Evolutionary conservation across 2,797 vertebrate genomes (phyloP), one percentile per base, ranked within the genome.

Genomic region (Phrynocephalus vlangalii): DNA sequence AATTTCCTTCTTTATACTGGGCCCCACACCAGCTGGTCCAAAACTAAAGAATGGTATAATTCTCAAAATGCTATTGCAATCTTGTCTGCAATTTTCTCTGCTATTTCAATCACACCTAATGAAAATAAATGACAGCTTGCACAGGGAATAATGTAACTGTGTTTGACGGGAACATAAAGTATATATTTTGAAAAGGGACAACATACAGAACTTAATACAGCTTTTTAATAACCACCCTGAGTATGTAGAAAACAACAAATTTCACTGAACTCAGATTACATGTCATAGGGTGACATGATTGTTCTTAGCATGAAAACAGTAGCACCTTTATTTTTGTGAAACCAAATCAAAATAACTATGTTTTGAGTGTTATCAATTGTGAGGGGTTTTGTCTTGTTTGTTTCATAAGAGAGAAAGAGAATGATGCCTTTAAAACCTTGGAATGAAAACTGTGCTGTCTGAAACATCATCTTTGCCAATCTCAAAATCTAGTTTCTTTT

Each of bases 301-400:
- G 9, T 63, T 33, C 30, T 63, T n/a, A 48, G 63, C 18, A 1
- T 38, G n/a, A 85, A 68, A 87, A 92, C 84, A 90, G 66, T 73
- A 90, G 89, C 90, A 63, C 3, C 76, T 70, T 76, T 84, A 79
- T 85, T 91, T 83, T 67, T 82, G 83, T 84, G 77, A 92, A 91
- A 76, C 28, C 22, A 68, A 87, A 83, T 79, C 73, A 86, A 1
- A 22, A 38, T 80, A 86, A 87, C 86, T 92, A 91, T 82, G 52
- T 13, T 63, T 5, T 63, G 60, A 63, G 11, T 0, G 0, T 44
- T 18, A 70, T 63, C 22, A 72, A 63, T 5, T 63, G 5, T 63
- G 60, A 18, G 60, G 60, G 18, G 38, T 76, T n/a, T 76, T 48
- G 20, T 10, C 26, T 76, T 44, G 16, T 73, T 16, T 38, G 38